phyloP scores from a whole-genome alignment of 2,888 invertebrate genomes.

The Lapara coniferarum region DNA sequence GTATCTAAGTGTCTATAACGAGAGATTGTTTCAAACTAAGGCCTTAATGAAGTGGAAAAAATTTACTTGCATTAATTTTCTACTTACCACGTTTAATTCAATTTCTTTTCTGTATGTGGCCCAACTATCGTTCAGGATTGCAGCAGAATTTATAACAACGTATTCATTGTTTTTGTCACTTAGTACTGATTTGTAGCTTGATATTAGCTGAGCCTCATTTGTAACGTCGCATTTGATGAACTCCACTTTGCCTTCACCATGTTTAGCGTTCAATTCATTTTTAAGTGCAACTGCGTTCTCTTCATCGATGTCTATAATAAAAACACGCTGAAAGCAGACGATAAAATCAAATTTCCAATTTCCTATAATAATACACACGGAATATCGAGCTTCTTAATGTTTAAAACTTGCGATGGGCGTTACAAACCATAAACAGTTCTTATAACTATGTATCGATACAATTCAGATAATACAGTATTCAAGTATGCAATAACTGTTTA shows the following conservation, averaged over 20 bases:
- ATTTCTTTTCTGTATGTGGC: slow-evolving; percentile 42
- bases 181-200: slow-evolving; percentile 32
- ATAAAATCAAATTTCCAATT: not conserved
- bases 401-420: no score
- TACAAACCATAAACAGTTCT: no score
- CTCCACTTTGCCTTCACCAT: slow-evolving; percentile 35
- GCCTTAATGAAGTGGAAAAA: no score
- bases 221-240: slow-evolving; percentile 41
- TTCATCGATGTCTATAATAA: slow-evolving; percentile 37
- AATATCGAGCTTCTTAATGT: no score
- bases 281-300: slow-evolving; percentile 32
- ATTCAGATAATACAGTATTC: no score
- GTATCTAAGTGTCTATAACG: no score
- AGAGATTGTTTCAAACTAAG: no score
- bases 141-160: slow-evolving; percentile 41
- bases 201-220: slow-evolving; percentile 34
- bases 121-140: slow-evolving; percentile 45
- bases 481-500: no score
- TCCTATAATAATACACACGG: no score
- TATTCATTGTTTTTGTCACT: slow-evolving; percentile 31
- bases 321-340: slow-evolving; percentile 34
- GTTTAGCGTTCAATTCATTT: slow-evolving; percentile 35
- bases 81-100: slow-evolving; percentile 44
- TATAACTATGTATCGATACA: no score
- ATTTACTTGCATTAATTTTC: no score